These are phyloP conservation scores for Blera fallax DNA, from an alignment of 2,888 invertebrate genomes.

Conservation along the genomic window DNA sequence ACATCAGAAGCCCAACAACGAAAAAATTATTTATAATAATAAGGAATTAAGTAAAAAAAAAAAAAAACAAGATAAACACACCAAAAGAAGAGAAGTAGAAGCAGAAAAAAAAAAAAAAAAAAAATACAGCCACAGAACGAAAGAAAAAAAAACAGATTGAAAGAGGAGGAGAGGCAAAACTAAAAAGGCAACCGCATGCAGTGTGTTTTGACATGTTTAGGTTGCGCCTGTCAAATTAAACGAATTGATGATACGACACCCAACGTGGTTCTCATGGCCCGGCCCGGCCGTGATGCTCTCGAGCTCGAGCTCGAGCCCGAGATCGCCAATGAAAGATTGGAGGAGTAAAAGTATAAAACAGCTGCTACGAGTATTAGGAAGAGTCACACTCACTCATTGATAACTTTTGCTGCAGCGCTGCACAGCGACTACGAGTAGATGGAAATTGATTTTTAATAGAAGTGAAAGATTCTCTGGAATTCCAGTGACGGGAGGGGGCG, in stretches of 20 bases:
- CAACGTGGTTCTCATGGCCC: conserved; percentile 81
- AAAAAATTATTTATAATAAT: conserved; percentile 74
- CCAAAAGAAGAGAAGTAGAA: conserved; percentile 15
- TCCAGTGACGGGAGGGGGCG: conserved; percentile 29
- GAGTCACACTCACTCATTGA: conserved; percentile 66
- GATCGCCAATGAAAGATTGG: conserved; percentile 71
- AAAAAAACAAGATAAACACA: conserved; percentile 43
- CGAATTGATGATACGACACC: conserved; percentile 83
- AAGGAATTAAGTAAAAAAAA: conserved; percentile 67
- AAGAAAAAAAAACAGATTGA: conserved; percentile 9
- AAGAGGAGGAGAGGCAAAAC: conserved; percentile 46
- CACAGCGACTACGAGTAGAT: conserved; percentile 7
- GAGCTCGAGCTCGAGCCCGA: conserved; percentile 36
- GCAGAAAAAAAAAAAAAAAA: conserved; percentile 28
- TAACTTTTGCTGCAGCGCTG: conserved; percentile 6
- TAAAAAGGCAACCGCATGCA: conserved; percentile 78
- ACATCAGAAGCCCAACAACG: conserved; percentile 69
- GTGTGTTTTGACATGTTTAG: conserved; percentile 82
- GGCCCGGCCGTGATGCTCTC: conserved; percentile 8
- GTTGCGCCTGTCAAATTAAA: conserved; percentile 83
- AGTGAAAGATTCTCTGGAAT: conserved; percentile 58
- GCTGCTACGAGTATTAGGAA: conserved; percentile 68
- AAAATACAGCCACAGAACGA: conserved; percentile 9
- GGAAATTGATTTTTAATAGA: conserved; percentile 70
- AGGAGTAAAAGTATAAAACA: conserved; percentile 60